A percentile compares a stretch with the other conserved stretches of the same genome.
Conservation (phyloP, 2,797 vertebrate genomes). For the Poecile montanus region DNA sequence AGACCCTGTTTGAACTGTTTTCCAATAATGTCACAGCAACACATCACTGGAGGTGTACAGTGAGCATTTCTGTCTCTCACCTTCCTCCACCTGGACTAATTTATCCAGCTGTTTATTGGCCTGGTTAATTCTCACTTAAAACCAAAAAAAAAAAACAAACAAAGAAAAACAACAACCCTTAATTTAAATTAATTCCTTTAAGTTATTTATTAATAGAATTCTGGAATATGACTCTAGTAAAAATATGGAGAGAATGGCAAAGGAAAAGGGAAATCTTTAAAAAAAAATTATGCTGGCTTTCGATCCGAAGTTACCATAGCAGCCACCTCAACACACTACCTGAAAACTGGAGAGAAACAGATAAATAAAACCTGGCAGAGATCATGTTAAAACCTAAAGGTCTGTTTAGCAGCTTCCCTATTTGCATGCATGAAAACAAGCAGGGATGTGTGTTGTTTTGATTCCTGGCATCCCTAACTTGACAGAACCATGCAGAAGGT, state of each 20-base stretch:
- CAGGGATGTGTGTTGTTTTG: neutral
- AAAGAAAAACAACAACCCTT: neutral
- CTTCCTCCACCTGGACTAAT: neutral
- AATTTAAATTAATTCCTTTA: neutral
- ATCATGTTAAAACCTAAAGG: neutral
- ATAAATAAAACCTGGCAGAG: conserved; percentile 1
- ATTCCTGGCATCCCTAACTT: neutral
- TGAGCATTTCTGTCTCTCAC: neutral
- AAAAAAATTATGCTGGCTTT: neutral
- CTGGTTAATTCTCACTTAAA: neutral
- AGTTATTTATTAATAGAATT: neutral
- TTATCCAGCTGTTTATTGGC: neutral
- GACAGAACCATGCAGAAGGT: neutral
- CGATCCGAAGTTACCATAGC: neutral
- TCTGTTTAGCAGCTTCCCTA: neutral
- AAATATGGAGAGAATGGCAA: neutral
- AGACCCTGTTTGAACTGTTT: neutral
- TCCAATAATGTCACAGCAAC: neutral
- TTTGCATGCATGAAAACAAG: neutral
- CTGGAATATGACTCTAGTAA: neutral
- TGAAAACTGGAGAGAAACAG: neutral
- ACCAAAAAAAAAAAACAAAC: accelerated
- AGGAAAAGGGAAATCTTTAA: neutral
- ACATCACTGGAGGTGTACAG: neutral
- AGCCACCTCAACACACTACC: neutral